Evolutionary conservation across 2,888 invertebrate genomes (phyloP), one percentile per base, ranked within the genome.

Genomic region (Ptychoptera albimana): DNA sequence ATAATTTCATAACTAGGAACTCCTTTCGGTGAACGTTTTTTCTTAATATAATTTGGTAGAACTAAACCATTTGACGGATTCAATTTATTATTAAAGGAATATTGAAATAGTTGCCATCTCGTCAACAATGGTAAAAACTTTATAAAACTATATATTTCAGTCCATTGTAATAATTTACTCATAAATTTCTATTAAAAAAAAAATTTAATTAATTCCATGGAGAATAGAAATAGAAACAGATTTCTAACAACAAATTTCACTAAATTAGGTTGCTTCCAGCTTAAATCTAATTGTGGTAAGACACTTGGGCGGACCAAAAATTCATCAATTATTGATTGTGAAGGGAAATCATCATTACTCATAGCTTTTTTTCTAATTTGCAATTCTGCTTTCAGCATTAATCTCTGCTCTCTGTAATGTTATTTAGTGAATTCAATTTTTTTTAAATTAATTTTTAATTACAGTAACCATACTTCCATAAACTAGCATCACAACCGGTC

Each of bases 51-150:
- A 15, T 65, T 59, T 0, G 76, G 74, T 39, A 58, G 50, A n/a
- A 76, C 54, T 46, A 66, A 45, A 32, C 57, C 58, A 32, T 43
- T 34, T 39, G 46, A 2, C 40, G 35, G 2, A 23, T 46, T 3
- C 37, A 41, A 30, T 12, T n/a, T 14, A 41, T 23, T 30, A 34
- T 42, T 39, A 6, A 9, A 7, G 9, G n/a, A 12, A 36, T 5
- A 53, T 63, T 73, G 68, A 48, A 72, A 59, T 23, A 82, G 61
- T 55, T 84, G 82, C 84, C 84, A 86, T 51, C 85, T 73, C 0
- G 83, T 83, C 15, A 81, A 58, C 37, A 88, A 58, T 0, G 85
- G 83, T 46, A 86, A 67, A 51, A 84, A 77, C 60, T 86, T 87
- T 54, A 80, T 77, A 50, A 85, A 78, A 35, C 79, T 73, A 58